Percentiles rank a stretch among this genome's conserved stretches.
These are phyloP conservation scores for Aurelia sp. DNA, from an alignment of 30 jellyfish, hydroid and myxozoan genomes.

Conservation along the genomic window DNA sequence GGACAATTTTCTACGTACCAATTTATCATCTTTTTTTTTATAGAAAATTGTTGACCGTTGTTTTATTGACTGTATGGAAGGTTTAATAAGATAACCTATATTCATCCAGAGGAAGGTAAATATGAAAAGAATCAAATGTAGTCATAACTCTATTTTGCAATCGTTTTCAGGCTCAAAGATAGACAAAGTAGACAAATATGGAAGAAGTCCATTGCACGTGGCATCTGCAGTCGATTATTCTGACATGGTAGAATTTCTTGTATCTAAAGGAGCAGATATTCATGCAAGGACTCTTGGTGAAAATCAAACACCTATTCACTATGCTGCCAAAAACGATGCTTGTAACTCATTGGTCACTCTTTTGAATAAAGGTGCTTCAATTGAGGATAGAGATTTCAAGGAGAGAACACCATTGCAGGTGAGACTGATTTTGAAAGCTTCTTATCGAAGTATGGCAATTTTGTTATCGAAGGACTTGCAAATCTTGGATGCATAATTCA, in stretches of 20 bases:
- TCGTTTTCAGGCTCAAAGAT: slow-evolving; percentile 81
- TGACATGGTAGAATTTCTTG: slow-evolving; percentile 86
- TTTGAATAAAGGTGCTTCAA: slow-evolving; percentile 75
- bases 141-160: too few species aligned
- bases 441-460: too few species aligned
- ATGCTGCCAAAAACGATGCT: slow-evolving; percentile 98
- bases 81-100: too few species aligned
- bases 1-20: too few species aligned
- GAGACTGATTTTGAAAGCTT: neutral
- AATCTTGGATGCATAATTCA: too few species aligned
- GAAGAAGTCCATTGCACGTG: slow-evolving; percentile 97
- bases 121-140: too few species aligned
- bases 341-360: slow-evolving; percentile 67
- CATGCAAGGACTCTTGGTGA: slow-evolving; percentile 86
- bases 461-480: too few species aligned
- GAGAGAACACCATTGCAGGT: slow-evolving; percentile 98
- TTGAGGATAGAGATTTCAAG: slow-evolving; percentile 87
- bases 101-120: too few species aligned
- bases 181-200: slow-evolving; percentile 83
- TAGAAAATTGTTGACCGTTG: too few species aligned
- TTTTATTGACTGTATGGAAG: too few species aligned
- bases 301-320: slow-evolving; percentile 87
- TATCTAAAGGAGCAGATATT: slow-evolving; percentile 82
- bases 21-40: too few species aligned
- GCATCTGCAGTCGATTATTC: slow-evolving; percentile 97